Percentiles rank a stretch among this genome's conserved stretches.
Conservation (phyloP, 2,888 invertebrate species). For the Seira sanloemensis region DNA sequence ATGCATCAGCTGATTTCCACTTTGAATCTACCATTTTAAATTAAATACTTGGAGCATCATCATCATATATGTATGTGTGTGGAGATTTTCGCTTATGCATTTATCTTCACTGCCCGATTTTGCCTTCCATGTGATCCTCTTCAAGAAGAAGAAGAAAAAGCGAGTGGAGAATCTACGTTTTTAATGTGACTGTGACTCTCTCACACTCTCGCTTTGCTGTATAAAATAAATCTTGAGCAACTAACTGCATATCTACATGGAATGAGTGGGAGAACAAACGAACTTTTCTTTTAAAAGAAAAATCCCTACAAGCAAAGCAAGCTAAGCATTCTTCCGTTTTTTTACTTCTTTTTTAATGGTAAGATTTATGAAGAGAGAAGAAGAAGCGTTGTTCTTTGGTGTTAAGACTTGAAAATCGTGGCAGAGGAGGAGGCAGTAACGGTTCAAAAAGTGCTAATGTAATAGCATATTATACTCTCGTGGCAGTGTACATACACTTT, state of each 20-base stretch:
- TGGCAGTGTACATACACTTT: slow-evolving; percentile 24
- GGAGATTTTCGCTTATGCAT: too few species aligned
- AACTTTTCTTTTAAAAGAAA: slow-evolving; percentile 10
- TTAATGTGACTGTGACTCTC: slow-evolving; percentile 2
- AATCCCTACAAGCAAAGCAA: slow-evolving; percentile 52
- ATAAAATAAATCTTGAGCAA: slow-evolving; percentile 9
- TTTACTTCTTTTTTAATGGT: slow-evolving; percentile 49
- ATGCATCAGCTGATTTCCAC: slow-evolving; percentile 12
- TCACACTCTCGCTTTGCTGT: not conserved
- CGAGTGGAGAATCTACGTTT: not conserved
- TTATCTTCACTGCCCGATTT: not conserved
- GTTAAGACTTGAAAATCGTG: slow-evolving; percentile 13
- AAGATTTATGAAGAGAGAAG: slow-evolving; percentile 50
- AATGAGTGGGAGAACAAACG: not conserved
- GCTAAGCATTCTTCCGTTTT: slow-evolving; percentile 42
- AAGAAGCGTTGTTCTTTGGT: slow-evolving; percentile 21
- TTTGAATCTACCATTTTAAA: not conserved
- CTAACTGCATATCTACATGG: not conserved
- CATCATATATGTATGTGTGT: too few species aligned
- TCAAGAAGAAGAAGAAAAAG: too few species aligned
- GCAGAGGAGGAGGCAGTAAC: slow-evolving; percentile 22
- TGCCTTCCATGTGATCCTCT: not conserved
- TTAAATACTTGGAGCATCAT: slow-evolving; percentile 14
- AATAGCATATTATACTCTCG: slow-evolving; percentile 26
- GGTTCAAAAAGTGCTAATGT: slow-evolving; percentile 59